phyloP scores from a whole-genome alignment of 2,888 invertebrate genomes.

The Epinotia bilunana region DNA sequence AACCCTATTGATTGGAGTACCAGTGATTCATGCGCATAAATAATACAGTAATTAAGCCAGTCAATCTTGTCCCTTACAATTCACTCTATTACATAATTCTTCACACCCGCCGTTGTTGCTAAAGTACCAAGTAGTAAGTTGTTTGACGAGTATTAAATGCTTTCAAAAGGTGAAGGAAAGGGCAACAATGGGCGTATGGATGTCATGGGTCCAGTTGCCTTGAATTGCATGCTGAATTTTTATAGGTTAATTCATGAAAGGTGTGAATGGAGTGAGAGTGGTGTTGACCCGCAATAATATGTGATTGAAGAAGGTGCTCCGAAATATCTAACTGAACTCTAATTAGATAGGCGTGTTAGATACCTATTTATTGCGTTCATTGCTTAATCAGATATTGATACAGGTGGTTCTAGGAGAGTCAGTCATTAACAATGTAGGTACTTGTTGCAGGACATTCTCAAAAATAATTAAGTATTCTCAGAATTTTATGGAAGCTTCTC shows the following conservation, averaged over 20 bases:
- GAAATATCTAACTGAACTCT: too few relatives aligned
- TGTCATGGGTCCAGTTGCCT: not conserved
- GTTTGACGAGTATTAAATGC: constrained; percentile 1
- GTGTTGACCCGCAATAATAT: too few relatives aligned
- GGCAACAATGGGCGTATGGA: not conserved
- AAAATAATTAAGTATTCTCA: too few relatives aligned
- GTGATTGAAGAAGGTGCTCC: too few relatives aligned
- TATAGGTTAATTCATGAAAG: not conserved
- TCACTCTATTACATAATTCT: constrained; percentile 3
- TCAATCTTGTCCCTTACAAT: not conserved
- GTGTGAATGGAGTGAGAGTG: too few relatives aligned
- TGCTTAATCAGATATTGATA: too few relatives aligned
- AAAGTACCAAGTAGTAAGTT: not conserved
- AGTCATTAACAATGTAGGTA: too few relatives aligned
- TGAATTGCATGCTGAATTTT: not conserved
- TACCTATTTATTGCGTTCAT: too few relatives aligned
- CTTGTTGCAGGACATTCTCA: too few relatives aligned
- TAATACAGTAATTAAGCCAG: not conserved
- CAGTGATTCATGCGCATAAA: not conserved
- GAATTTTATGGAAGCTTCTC: too few relatives aligned
- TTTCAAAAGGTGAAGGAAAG: not conserved
- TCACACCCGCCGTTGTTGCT: not conserved
- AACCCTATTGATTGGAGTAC: not conserved
- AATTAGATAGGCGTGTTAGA: too few relatives aligned
- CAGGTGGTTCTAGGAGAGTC: too few relatives aligned